A percentile compares a stretch with the other conserved stretches of the same genome.
These are phyloP conservation scores for Actinopyga echinites DNA, from an alignment of 53 echinoderm and acorn worm species.

Conservation along the genomic window DNA sequence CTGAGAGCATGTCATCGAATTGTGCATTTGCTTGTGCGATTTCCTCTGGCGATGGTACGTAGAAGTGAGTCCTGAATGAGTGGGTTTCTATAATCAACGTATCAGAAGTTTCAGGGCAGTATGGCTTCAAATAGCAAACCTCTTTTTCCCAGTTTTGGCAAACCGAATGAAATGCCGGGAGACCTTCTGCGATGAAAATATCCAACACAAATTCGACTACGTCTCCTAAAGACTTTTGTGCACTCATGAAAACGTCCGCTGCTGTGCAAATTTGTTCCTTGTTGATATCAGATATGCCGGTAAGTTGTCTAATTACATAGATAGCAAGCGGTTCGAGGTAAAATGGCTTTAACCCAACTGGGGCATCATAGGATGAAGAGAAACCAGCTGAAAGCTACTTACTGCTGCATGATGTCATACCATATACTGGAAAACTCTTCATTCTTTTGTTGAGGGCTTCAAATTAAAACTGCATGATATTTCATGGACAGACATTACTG, in stretches of 20 bases:
- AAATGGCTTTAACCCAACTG: not conserved
- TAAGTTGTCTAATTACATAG: not conserved
- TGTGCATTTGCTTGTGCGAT: not conserved
- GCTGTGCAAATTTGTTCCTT: conserved; percentile 1
- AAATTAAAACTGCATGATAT: too few species aligned
- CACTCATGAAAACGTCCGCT: not conserved
- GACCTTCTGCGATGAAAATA: not conserved
- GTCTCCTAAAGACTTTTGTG: not conserved
- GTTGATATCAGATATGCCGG: conserved; percentile 3
- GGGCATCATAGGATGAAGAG: not conserved
- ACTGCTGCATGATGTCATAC: too few species aligned
- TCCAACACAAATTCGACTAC: not conserved
- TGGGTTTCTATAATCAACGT: too few species aligned
- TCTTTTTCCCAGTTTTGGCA: not conserved
- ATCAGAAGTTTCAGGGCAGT: not conserved
- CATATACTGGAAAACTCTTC: too few species aligned
- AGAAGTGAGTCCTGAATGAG: not conserved
- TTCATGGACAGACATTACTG: too few species aligned
- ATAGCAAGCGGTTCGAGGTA: not conserved
- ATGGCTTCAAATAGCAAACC: conserved; percentile 7
- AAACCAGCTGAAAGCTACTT: too few species aligned
- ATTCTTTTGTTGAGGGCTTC: too few species aligned
- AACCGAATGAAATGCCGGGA: not conserved
- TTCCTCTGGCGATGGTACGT: conserved; percentile 15
- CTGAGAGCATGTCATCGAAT: not conserved